A percentile compares a stretch with the other conserved stretches of the same genome.
phyloP scores from a whole-genome alignment of 1,140 invertebrate species.

The Drosophila persimilis region DNA sequence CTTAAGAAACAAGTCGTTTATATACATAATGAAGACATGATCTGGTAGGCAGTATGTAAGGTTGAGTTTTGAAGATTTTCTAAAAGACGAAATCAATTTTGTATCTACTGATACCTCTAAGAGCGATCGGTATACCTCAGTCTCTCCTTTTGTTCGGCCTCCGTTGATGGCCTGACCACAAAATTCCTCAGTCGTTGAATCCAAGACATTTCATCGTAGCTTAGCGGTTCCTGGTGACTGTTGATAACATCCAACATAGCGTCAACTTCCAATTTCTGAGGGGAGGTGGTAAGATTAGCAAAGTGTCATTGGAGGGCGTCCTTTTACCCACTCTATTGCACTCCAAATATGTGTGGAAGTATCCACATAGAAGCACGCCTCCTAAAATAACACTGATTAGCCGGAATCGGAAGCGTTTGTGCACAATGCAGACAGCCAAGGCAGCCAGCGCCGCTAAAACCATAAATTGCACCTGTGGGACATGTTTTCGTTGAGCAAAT shows the following conservation, averaged over 20 bases:
- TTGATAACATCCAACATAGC: slow-evolving; percentile 63
- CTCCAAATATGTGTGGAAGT: slow-evolving; percentile 70
- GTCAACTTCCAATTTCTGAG: slow-evolving; percentile 66
- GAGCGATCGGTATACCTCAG: slow-evolving; percentile 27
- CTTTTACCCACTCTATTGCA: slow-evolving; percentile 67
- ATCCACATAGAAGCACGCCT: slow-evolving; percentile 57
- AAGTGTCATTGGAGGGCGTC: not conserved
- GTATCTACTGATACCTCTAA: not conserved
- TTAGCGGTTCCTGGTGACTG: slow-evolving; percentile 19
- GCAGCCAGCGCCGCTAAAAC: slow-evolving; percentile 29
- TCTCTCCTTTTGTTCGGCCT: slow-evolving; percentile 32
- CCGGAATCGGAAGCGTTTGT: slow-evolving; percentile 43
- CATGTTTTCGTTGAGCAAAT: not conserved
- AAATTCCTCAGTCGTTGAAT: slow-evolving; percentile 11
- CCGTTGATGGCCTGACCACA: slow-evolving; percentile 9
- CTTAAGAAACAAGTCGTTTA: slow-evolving; percentile 62
- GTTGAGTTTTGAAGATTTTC: slow-evolving; percentile 59
- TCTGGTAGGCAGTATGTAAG: slow-evolving; percentile 63
- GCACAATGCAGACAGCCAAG: slow-evolving; percentile 43
- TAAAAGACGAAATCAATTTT: slow-evolving; percentile 20
- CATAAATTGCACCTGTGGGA: slow-evolving; percentile 59
- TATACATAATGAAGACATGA: slow-evolving; percentile 66
- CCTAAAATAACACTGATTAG: slow-evolving; percentile 39
- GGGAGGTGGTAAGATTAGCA: not conserved
- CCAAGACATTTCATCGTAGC: slow-evolving; percentile 13